Evolutionary conservation across 2,113 vertebrate species (phyloP).

Genomic region (Proterorhinus semilunaris): DNA sequence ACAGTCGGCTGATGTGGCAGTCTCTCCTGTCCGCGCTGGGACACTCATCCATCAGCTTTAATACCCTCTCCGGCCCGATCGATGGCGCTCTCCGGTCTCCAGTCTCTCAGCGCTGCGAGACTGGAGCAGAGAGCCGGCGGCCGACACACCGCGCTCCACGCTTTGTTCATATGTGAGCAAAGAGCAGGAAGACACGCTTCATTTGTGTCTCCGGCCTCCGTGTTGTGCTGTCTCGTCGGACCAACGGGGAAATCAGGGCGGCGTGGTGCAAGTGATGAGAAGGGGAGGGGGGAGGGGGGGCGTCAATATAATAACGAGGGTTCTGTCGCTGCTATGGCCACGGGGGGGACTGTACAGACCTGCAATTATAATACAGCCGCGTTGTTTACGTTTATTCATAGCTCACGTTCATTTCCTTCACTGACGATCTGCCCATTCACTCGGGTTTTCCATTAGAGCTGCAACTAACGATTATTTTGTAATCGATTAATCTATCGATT

Average conservation of each 20-base stretch:
- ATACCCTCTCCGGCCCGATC: constrained; percentile 52
- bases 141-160: constrained; percentile 36
- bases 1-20: constrained; percentile 25
- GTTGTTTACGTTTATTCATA: no score
- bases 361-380: background rate
- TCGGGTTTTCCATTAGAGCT: no score
- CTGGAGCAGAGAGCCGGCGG: constrained; percentile 40
- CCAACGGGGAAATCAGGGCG: constrained; percentile 44
- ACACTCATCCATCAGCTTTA: constrained; percentile 54
- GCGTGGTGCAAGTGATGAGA: background rate
- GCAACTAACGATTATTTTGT: no score
- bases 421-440: no score
- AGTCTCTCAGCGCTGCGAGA: constrained; percentile 43
- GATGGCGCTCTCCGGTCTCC: constrained; percentile 46
- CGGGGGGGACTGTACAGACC: background rate
- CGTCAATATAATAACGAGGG: constrained; percentile 28
- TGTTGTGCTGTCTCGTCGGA: constrained; percentile 42
- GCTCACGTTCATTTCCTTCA: no score
- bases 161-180: constrained; percentile 47
- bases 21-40: constrained; percentile 24
- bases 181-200: constrained; percentile 48
- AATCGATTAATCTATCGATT: no score
- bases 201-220: constrained; percentile 51
- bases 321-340: constrained; percentile 8
- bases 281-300: background rate